Conservation (phyloP, 2,888 invertebrate species). For the Steromphala cineraria region DNA sequence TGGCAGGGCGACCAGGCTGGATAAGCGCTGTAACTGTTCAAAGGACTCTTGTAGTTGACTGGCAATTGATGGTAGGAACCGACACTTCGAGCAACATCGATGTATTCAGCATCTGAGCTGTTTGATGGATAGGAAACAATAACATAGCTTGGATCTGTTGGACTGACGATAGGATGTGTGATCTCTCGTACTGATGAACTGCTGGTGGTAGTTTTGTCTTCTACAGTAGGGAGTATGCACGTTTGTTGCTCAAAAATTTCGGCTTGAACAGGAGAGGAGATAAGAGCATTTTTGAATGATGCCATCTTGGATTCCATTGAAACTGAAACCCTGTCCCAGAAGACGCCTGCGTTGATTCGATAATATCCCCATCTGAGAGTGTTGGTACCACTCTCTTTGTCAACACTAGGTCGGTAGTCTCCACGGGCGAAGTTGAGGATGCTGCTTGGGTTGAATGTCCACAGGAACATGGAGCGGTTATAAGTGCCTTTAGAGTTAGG, state of each 20-base stretch:
- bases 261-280: conserved; percentile 34
- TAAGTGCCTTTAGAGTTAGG: conserved; percentile 37
- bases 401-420: conserved; percentile 26
- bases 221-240: conserved; percentile 24
- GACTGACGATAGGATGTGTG: too few species aligned
- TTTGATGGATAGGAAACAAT: too few species aligned
- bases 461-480: conserved; percentile 52
- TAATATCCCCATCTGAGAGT: conserved; percentile 54
- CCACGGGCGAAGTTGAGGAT: conserved; percentile 55
- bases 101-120: not conserved
- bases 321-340: conserved; percentile 55
- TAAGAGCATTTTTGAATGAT: conserved; percentile 36
- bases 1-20: too few species aligned
- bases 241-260: conserved; percentile 46
- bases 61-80: too few species aligned
- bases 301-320: conserved; percentile 49
- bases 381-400: conserved; percentile 53
- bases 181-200: too few species aligned
- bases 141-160: too few species aligned
- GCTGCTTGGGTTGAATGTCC: conserved; percentile 57
- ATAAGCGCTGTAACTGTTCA: not conserved
- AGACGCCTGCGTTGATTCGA: conserved; percentile 49
- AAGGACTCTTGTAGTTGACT: too few species aligned
- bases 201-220: not conserved
- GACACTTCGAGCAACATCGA: too few species aligned